Base-by-base conservation (phyloP, 2,888 invertebrate species). In the Lithophane leautieri region DNA sequence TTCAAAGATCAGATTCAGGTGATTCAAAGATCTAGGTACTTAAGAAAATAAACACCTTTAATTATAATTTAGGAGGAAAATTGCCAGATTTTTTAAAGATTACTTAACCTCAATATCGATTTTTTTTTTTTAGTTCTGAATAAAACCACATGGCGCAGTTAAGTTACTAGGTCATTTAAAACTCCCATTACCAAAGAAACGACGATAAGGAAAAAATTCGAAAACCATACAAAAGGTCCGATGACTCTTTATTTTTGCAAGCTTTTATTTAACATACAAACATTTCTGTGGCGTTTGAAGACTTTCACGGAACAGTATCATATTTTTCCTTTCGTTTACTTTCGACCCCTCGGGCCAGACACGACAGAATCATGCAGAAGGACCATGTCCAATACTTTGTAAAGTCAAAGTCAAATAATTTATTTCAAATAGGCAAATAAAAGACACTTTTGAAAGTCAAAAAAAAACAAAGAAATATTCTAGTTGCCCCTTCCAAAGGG, bases 241-340 rank as follows among this genome's bases (percentile, higher is more conserved):
- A 28, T 54, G 52, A 52, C 47, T 73, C 12, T 70, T 69, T 73
- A 56, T 70, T 83, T 73, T 61, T 65, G 63, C 47, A 83, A 75
- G 73, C 70, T 68, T 73, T 79, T 83, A 77, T 83, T 76, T 61
- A 74, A 73, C 71, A 65, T 74, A 47, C 22, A 76, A 73, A 78
- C 62, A 75, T 78, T 85, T 73, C 60, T 73, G 77, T 61, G 75
- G 77, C 72, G n/a, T 75, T 83, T 75, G 68, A 75, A 83, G 61
- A 69, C 60, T 73, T 72, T 78, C 54, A 72, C 78, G 58, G 77
- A 81, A 73, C 69, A 72, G 86, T 85, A 77, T 80, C 85, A 83
- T 80, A 81, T 85, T 85, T 84, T 85, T 77, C 76, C 61, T 75
- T 73, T 79, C 63, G 56, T 80, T 78, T 79, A 78, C 69, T 76